Conservation (phyloP, 1,140 invertebrate genomes). For the Chrysopa pallens region DNA sequence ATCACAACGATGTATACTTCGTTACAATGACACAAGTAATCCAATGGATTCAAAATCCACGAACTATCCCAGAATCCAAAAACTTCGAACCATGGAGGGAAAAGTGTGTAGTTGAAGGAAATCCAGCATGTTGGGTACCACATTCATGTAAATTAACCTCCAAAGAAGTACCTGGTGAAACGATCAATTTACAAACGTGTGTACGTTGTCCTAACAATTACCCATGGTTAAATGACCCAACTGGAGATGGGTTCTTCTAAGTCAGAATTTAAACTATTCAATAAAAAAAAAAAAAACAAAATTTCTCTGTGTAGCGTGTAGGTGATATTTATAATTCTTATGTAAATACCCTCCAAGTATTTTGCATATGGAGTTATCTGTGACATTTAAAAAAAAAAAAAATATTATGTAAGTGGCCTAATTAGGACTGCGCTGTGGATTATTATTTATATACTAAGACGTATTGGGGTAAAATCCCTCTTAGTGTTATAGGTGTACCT, state of each 20-base stretch:
- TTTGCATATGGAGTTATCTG: no score
- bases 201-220: slow-evolving; percentile 85
- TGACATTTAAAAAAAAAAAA: background rate
- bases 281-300: no score
- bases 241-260: slow-evolving; percentile 80
- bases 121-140: slow-evolving; percentile 67
- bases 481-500: background rate
- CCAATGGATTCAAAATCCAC: slow-evolving; percentile 90
- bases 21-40: slow-evolving; percentile 96
- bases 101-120: slow-evolving; percentile 68
- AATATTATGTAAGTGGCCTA: background rate
- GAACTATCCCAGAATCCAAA: slow-evolving; percentile 65
- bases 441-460: background rate
- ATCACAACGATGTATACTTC: slow-evolving; percentile 87
- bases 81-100: slow-evolving; percentile 90
- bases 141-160: slow-evolving; percentile 79
- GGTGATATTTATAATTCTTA: no score
- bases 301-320: background rate
- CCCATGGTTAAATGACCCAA: slow-evolving; percentile 85
- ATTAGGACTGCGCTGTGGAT: background rate
- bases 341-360: no score
- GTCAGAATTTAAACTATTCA: slow-evolving; percentile 16
- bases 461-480: background rate
- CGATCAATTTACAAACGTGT: slow-evolving; percentile 83
- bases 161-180: slow-evolving; percentile 83